A percentile compares a stretch with the other conserved stretches of the same genome.
Conservation (phyloP, 2,888 invertebrate genomes). For the Drosophila dives region DNA sequence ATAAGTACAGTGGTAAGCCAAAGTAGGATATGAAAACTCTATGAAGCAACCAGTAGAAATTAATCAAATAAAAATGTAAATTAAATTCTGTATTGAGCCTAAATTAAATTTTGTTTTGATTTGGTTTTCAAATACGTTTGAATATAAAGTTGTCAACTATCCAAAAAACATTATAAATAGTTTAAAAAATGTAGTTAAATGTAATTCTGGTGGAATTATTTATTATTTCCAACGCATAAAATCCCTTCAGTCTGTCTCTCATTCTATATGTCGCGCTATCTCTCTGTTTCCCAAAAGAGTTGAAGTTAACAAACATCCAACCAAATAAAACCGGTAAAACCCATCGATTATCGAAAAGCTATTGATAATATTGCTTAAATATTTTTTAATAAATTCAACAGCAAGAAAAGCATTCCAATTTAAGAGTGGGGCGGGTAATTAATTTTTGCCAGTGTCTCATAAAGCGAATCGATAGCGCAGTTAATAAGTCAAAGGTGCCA, state of each 20-base stretch:
- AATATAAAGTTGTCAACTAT: not conserved
- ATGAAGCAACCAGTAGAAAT: not conserved
- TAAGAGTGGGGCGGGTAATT: not conserved
- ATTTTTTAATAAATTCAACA: not conserved
- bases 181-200: not conserved
- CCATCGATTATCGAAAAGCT: not conserved
- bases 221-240: not conserved
- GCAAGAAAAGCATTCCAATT: not conserved
- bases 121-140: not conserved
- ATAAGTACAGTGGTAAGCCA: not conserved
- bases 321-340: not conserved
- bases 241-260: not conserved
- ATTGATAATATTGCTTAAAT: not conserved
- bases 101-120: not conserved
- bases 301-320: not conserved
- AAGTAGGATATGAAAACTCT: not conserved
- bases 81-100: not conserved
- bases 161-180: not conserved
- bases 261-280: not conserved
- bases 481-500: slow-evolving; percentile 27
- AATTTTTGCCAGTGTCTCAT: not conserved
- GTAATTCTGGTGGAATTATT: not conserved
- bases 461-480: slow-evolving; percentile 32
- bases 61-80: not conserved
- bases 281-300: not conserved